These are phyloP conservation scores for Hanleya hanleyi DNA, from an alignment of 2,888 invertebrate genomes.

Conservation along the genomic window DNA sequence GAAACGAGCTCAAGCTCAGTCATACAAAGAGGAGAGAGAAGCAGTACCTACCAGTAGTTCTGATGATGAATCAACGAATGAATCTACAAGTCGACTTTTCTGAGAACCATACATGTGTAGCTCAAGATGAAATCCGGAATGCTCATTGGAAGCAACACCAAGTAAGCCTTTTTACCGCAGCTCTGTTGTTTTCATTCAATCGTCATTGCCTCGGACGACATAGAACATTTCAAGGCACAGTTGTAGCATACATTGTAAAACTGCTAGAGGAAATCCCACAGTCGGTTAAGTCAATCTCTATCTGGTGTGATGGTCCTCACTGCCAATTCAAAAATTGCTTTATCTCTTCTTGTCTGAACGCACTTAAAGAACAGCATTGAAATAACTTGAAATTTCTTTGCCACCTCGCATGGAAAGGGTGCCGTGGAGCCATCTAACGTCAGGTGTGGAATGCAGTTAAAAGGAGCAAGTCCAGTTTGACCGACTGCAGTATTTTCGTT, in stretches of 20 bases:
- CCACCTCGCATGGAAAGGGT: slow-evolving; percentile 21
- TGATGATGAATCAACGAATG: neutral
- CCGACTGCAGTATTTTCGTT: slow-evolving; percentile 19
- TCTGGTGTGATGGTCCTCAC: slow-evolving; percentile 25
- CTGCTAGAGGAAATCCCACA: slow-evolving; percentile 10
- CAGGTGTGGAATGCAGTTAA: slow-evolving; percentile 12
- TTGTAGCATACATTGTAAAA: slow-evolving; percentile 16
- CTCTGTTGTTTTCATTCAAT: neutral
- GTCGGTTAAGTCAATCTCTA: slow-evolving; percentile 9
- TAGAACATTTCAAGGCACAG: too few species aligned
- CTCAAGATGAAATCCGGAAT: too few species aligned
- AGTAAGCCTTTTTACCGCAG: neutral
- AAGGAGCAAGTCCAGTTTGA: slow-evolving; percentile 12
- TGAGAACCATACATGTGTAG: too few species aligned
- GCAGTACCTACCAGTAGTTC: neutral
- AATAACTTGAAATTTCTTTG: too few species aligned
- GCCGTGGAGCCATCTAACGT: slow-evolving; percentile 22
- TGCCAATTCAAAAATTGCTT: slow-evolving; percentile 23
- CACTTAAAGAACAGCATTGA: slow-evolving; percentile 12
- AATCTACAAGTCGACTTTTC: slow-evolving; percentile 14
- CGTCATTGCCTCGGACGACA: slow-evolving; percentile 3
- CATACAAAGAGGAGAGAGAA: slow-evolving; percentile 15
- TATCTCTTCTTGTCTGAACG: slow-evolving; percentile 5
- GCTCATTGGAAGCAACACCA: slow-evolving; percentile 6
- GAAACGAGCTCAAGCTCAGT: slow-evolving; percentile 13